Conservation (phyloP, 2,113 vertebrate genomes). For the Dipodomys ordii region DNA sequence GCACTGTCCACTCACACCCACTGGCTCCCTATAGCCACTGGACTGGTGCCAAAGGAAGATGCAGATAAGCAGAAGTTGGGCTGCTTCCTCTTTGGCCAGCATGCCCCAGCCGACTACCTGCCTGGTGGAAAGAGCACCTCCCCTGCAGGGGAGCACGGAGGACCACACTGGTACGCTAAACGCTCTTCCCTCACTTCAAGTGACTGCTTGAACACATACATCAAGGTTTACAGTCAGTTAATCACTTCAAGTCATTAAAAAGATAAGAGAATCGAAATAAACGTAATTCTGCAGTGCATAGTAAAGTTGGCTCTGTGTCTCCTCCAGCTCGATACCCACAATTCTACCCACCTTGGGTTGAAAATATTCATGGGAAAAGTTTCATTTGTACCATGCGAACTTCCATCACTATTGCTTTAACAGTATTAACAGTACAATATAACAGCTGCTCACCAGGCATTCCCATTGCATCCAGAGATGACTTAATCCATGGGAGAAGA, state of each 20-base stretch:
- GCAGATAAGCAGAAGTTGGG: no score
- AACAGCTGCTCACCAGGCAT: background rate
- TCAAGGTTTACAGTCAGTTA: background rate
- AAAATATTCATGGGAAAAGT: background rate
- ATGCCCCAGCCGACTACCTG: background rate
- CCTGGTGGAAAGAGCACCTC: fast-evolving
- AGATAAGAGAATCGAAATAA: background rate
- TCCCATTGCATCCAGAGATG: background rate
- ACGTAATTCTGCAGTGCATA: fast-evolving
- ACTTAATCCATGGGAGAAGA: background rate
- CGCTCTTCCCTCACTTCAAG: background rate
- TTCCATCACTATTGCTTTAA: background rate
- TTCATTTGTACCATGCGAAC: background rate
- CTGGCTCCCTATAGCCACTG: background rate
- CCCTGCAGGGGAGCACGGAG: background rate
- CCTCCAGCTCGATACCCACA: background rate
- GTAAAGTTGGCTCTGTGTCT: background rate
- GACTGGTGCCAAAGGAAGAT: background rate
- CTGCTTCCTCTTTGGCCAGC: background rate
- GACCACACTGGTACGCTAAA: background rate
- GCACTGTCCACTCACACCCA: no score
- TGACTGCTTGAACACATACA: background rate
- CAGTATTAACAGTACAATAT: background rate
- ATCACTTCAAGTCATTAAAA: background rate
- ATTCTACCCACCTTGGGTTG: background rate